phyloP scores from a whole-genome alignment of 2,888 invertebrate species.

The Spisula solida region DNA sequence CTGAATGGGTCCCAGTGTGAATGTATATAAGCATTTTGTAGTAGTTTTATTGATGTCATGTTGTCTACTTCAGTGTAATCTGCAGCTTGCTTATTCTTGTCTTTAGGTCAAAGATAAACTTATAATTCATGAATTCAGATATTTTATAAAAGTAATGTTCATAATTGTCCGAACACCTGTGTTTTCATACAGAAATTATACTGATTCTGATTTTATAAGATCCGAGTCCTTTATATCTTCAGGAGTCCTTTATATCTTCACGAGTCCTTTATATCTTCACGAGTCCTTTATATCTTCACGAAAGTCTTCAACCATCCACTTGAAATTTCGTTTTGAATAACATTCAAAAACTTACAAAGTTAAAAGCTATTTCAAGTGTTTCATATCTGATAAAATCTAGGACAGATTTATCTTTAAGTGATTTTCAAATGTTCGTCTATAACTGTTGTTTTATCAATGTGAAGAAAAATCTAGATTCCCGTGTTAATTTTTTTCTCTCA shows the following conservation, averaged over 20 bases:
- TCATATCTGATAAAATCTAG: background rate
- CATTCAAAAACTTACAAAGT: slow-evolving; percentile 5
- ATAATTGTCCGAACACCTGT: slow-evolving; percentile 12
- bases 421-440: background rate
- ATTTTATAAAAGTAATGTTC: slow-evolving; percentile 11
- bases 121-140: background rate
- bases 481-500: background rate
- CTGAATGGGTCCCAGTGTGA: no score
- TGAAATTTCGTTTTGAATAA: background rate
- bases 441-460: background rate
- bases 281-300: background rate
- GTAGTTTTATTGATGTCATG: background rate
- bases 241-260: background rate
- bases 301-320: background rate
- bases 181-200: background rate
- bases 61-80: background rate
- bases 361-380: slow-evolving; percentile 11
- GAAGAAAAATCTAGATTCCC: background rate
- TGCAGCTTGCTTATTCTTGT: background rate
- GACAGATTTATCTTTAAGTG: background rate
- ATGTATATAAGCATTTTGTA: background rate
- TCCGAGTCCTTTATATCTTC: background rate
- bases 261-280: background rate
- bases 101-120: background rate
- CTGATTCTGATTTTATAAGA: background rate